Evolutionary conservation across 2,888 invertebrate genomes (phyloP).

Genomic region (Conomelus anceps): DNA sequence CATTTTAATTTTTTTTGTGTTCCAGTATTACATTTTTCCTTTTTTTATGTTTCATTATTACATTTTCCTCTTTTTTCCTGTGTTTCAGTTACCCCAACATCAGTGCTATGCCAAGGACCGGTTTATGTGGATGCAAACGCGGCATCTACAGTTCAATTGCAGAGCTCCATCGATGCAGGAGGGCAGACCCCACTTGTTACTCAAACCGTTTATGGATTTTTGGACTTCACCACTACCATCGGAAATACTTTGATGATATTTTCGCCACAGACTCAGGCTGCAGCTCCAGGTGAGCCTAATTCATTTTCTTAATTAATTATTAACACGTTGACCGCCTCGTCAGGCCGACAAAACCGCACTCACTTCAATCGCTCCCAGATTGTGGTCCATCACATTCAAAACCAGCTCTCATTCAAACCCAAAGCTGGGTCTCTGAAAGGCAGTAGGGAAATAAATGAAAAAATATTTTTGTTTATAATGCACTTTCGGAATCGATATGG

Average conservation of each 20-base stretch:
- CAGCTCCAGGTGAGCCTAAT: background rate
- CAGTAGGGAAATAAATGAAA: too few species aligned
- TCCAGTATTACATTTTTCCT: background rate
- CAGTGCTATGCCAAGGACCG: constrained; percentile 10
- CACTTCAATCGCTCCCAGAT: too few species aligned
- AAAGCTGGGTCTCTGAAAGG: too few species aligned
- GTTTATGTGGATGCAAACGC: constrained; percentile 22
- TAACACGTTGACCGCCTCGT: too few species aligned
- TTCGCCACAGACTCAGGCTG: constrained; percentile 75
- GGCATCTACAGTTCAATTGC: background rate
- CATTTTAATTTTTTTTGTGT: too few species aligned
- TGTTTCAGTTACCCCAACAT: background rate
- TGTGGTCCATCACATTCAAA: too few species aligned
- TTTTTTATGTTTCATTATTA: background rate
- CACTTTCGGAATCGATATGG: too few species aligned
- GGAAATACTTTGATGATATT: constrained; percentile 93
- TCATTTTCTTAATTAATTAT: too few species aligned
- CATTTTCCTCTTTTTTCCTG: background rate
- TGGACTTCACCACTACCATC: constrained; percentile 90
- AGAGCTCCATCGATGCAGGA: background rate
- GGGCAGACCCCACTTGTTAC: constrained; percentile 47
- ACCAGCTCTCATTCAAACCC: too few species aligned
- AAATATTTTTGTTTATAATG: too few species aligned
- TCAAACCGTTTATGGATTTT: constrained; percentile 88
- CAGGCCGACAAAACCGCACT: too few species aligned